Evolutionary conservation across 2,797 vertebrate species (phyloP), one percentile per base, ranked within the genome.

Genomic region (Takifugu ocellatus): DNA sequence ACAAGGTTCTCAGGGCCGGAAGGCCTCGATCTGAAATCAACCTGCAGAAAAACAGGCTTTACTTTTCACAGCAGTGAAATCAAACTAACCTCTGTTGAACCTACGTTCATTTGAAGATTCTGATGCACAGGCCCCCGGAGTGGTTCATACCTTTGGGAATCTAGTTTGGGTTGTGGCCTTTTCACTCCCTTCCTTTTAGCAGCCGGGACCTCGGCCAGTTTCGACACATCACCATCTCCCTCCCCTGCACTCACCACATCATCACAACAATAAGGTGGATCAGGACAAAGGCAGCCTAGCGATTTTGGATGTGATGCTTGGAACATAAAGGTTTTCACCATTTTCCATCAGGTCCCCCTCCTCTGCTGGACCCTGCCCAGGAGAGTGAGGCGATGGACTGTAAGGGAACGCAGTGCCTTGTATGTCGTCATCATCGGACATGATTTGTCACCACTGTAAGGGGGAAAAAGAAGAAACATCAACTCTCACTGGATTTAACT

Each of bases 1-100:
- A 98, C 73, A 97, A 42, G 1, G 91, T 91, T 15, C 94, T 90
- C 51, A 99, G 91, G 60, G 94, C 93, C 58, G 96, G 97, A 63
- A 99, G 93, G 67, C 97, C 97, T 87, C 93, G 87, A 50, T 95
- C 93, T 56, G 96, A 98, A 59, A 74, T 85, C 75, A 99, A 87
- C 73, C 97, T 99, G 56, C 39, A 54, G 44, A 44, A 1, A 49
- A 27, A 47, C 14, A 6, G 2, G 5, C 3, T 39, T 14, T 10
- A 5, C 3, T 39, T 14, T 10, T 39, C 36, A 2, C 36, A 14
- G 12, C 36, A 10, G 11, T 39, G 36, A 39, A n/a, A 46, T 21
- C 44, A 21, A 46, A 17, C 16, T 10, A 9, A 9, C 44, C 6
- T 21, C 15, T 8, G 17, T 21, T 21, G 21, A 21, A 21, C 21